These are phyloP conservation scores for Cyclura pinguis DNA, from an alignment of 2,797 vertebrate species.

Conservation along the genomic window DNA sequence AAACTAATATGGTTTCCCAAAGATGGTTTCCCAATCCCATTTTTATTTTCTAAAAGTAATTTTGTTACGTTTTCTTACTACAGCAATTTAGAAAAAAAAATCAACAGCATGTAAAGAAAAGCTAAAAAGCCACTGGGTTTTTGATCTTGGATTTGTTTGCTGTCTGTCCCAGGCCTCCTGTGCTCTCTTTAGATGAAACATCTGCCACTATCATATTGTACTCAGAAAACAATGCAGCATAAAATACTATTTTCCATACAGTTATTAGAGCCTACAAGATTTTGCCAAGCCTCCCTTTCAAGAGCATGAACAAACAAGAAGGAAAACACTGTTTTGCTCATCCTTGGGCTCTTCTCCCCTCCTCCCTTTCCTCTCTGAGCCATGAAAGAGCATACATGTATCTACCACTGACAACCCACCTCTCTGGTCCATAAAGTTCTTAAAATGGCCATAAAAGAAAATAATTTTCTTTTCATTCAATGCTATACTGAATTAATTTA, in stretches of 20 bases:
- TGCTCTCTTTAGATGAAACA: fast-evolving
- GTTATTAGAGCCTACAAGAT: background rate
- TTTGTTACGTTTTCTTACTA: constrained; percentile 15
- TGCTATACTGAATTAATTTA: background rate
- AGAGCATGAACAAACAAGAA: constrained; percentile 4
- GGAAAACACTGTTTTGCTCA: constrained; percentile 39
- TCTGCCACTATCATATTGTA: background rate
- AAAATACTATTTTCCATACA: background rate
- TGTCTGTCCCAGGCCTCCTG: fast-evolving
- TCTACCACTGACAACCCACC: constrained; percentile 48
- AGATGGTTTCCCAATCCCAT: constrained; percentile 17
- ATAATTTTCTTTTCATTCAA: background rate
- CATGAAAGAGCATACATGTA: constrained; percentile 11
- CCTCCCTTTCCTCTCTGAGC: fast-evolving
- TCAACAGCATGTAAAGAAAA: fast-evolving
- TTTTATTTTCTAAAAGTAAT: constrained; percentile 17
- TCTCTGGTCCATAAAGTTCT: constrained; percentile 45
- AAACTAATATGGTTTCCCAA: background rate
- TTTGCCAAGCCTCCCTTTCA: background rate
- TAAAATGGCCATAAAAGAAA: fast-evolving
- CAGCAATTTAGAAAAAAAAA: background rate
- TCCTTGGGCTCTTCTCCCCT: constrained; percentile 36
- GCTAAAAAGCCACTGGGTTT: background rate
- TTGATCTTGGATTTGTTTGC: fast-evolving
- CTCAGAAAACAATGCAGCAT: background rate